phyloP scores from a whole-genome alignment of 2,797 vertebrate genomes.

The Pampus argenteus region DNA sequence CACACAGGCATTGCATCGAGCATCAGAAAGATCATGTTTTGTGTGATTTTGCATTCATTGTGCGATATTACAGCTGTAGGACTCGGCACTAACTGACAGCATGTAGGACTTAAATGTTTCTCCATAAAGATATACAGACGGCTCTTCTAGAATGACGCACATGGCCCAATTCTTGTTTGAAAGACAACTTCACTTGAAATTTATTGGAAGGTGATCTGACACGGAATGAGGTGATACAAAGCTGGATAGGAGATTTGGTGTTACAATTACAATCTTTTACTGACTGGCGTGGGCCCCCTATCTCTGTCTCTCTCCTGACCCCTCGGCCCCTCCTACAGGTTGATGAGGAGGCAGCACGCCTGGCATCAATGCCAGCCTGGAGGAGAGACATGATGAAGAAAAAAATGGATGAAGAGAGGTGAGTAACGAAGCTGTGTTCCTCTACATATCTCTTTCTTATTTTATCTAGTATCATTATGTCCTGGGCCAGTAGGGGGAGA shows the following conservation, averaged over 20 bases:
- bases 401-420: conserved; percentile 97
- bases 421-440: conserved; percentile 65
- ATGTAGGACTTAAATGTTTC: background rate
- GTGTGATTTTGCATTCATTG: background rate
- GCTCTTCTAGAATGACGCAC: background rate
- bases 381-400: conserved; percentile 97
- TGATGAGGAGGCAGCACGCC: conserved; percentile 89
- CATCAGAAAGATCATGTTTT: background rate
- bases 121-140: background rate
- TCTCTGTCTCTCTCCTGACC: conserved; percentile 43
- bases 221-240: background rate
- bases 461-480: background rate
- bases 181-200: background rate
- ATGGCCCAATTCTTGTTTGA: background rate
- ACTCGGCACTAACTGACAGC: too few species aligned
- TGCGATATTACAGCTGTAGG: background rate
- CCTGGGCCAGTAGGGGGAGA: background rate
- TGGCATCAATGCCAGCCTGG: conserved; percentile 97
- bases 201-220: background rate
- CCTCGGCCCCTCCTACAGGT: conserved; percentile 82
- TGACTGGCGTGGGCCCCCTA: conserved; percentile 47
- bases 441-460: background rate
- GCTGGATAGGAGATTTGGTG: background rate
- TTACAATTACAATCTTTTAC: conserved; percentile 21
- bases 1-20: background rate